phyloP scores from a whole-genome alignment of 2,113 vertebrate species.

The Alligator sinensis region DNA sequence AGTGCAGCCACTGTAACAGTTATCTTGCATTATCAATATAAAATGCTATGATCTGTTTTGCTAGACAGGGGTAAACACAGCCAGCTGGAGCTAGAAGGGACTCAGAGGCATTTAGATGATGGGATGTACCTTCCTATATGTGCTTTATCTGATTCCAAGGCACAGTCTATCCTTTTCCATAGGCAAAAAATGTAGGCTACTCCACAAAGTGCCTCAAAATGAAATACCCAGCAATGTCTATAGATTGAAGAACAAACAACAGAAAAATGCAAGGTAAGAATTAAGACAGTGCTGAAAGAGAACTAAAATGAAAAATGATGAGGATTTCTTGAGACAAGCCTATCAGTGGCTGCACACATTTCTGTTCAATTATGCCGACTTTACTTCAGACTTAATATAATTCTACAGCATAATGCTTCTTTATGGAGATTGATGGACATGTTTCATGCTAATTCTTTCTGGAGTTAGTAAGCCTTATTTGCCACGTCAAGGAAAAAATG shows the following conservation, averaged over 20 bases:
- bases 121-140: background rate
- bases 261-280: slow-evolving; percentile 24
- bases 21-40: slow-evolving; percentile 52
- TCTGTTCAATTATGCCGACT: slow-evolving; percentile 29
- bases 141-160: slow-evolving; percentile 49
- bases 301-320: background rate
- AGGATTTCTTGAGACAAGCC: slow-evolving; percentile 31
- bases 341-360: slow-evolving; percentile 46
- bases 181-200: slow-evolving; percentile 17
- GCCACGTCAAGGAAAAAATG: slow-evolving; percentile 66
- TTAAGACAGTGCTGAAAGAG: slow-evolving; percentile 38
- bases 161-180: background rate
- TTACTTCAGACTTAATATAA: slow-evolving; percentile 62
- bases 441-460: slow-evolving; percentile 75
- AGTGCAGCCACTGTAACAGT: slow-evolving; percentile 51
- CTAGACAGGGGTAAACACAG: slow-evolving; percentile 43
- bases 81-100: slow-evolving; percentile 36
- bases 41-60: slow-evolving; percentile 43
- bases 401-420: slow-evolving; percentile 45
- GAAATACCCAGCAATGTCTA: slow-evolving; percentile 31
- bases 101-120: background rate
- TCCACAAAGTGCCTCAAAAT: slow-evolving; percentile 26
- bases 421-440: slow-evolving; percentile 72
- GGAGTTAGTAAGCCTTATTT: slow-evolving; percentile 70
- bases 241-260: background rate